Base-by-base conservation (phyloP, 2,113 vertebrate species). In the Emydocephalus ijimae region DNA sequence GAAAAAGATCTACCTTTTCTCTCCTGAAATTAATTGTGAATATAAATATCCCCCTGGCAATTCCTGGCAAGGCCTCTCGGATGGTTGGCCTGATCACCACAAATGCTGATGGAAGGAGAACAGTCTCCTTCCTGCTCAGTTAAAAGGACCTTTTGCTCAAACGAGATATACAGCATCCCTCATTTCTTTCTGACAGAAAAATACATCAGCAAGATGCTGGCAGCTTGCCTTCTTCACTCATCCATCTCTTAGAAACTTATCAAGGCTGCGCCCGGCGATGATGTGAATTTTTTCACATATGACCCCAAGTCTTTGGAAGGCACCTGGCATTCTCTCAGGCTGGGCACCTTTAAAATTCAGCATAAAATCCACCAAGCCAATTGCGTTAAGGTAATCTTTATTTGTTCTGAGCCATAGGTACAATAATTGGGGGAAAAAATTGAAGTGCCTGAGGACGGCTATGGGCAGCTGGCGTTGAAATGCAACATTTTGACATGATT, bases 341-440 rank as follows among this genome's bases (percentile, higher is more conserved):
- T 87, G n/a, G 91, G 91, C 91, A 92, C 89, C 95, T 96, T 96
- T 96, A 95, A 95, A 96, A 96, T 94, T 95, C 96, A 96, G 94
- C 96, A 95, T 96, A 95, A 97, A 97, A 95, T 97, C 96, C 96
- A 95, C 93, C 94, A 93, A 95, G 94, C 96, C 96, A 97, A 96
- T 95, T 96, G 96, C 96, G 96, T 96, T 50, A 96, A 96, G 97
- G 96, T 97, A 97, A 98, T 98, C 97, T 97, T 96, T 95, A 96
- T 97, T 97, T 97, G 96, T 96, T 97, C 96, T 94, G 94, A 97
- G 96, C 95, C 95, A 96, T 93, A 95, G 92, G 95, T 96, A 96
- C 89, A 95, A 94, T 96, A 96, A 97, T 95, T 97, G 95, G 94
- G 95, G 48, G 93, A 95, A 96, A 96, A 96, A 97, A 97, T 96